Evolutionary conservation across 2,797 vertebrate genomes (phyloP), one percentile per base, ranked within the genome.

Genomic region (Tangara arthus): DNA sequence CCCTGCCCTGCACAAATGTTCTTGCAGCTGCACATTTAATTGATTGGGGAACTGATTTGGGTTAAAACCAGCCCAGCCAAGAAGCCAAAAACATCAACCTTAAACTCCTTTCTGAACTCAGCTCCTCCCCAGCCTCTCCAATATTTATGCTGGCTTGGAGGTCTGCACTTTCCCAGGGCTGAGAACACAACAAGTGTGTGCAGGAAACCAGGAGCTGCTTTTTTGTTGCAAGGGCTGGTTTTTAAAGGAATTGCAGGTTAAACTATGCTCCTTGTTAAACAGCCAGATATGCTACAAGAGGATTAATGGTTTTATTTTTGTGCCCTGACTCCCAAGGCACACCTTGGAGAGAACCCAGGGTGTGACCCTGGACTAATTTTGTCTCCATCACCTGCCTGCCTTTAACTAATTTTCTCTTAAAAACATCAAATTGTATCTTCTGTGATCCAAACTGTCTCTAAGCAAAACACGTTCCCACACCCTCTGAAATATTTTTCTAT

Each of bases 1-100:
- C 91, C 91, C 96, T 89, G 84, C 94, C 91, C 93, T 76, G 82
- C 76, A 82, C 94, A 96, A 91, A 86, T 94, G 94, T 93, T 94
- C 95, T 15, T 86, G 93, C 94, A 96, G 93, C 96, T 96, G 93
- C 73, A 59, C 57, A 5, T 72, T 86, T 75, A 57, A 86, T 89
- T 78, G 91, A 65, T 32, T 30, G 80, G 77, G 80, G 76, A 93
- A 26, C 80, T 44, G 80, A 32, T 86, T 88, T 83, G 80, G 20
- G 65, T 80, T 81, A 21, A 86, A 91, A 83, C 61, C 39, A 86
- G 35, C 55, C 61, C 85, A 59, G 85, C 17, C 6, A 91, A 26
- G 37, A 46, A 85, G 80, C 8, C 63, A 53, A 90, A 93, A 90
- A 1, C 24, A 27, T 23, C 23, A 73, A 27, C 24, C 60, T 56